Base-by-base conservation (phyloP, 2,113 vertebrate genomes). In the Epinephelus moara region DNA sequence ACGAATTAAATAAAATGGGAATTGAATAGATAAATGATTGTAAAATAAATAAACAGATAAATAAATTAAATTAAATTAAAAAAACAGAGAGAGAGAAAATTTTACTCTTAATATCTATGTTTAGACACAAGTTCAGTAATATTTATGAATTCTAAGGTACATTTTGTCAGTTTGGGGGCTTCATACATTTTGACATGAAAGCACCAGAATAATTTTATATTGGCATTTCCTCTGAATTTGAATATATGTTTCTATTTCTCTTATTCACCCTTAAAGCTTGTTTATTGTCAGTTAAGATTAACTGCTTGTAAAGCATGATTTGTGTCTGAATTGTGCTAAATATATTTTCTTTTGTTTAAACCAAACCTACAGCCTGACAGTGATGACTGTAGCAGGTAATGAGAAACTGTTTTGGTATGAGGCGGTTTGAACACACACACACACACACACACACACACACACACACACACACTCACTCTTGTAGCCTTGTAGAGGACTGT, bases 401-500 rank as follows among this genome's bases (percentile, higher is more conserved):
- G 8, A 77, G 10, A 42, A 27, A 2, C 1, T 64, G 25, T 47
- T 19, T 71, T 21, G 13, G 2, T 50, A 49, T 42, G 25, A 17
- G n/a, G n/a, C 13, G 2, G n/a, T 53, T 42, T 70, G 62, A 49
- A 67, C 33, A 21, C 14, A 27, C 25, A 70, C 23, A 82, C 52
- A 67, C 15, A 25, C 3, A 70, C 9, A 42, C 4, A 2, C 59
- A 30, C 45, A 27, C 27, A 27, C 3, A 30, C 3, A 30, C 30
- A 30, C 27, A 27, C 27, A 27, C 27, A 27, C 2, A 56, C 9
- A 42, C 7, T 1, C 59, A 25, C 45, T 85, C 55, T 62, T 15
- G 8, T 55, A 9, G 23, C 52, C 60, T 37, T 61, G 73, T 56
- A 85, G 45, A 85, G 64, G 63, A 56, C 47, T 45, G 83, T 69